Conservation (phyloP, 1,140 invertebrate species). For the Orussus abietinus region DNA sequence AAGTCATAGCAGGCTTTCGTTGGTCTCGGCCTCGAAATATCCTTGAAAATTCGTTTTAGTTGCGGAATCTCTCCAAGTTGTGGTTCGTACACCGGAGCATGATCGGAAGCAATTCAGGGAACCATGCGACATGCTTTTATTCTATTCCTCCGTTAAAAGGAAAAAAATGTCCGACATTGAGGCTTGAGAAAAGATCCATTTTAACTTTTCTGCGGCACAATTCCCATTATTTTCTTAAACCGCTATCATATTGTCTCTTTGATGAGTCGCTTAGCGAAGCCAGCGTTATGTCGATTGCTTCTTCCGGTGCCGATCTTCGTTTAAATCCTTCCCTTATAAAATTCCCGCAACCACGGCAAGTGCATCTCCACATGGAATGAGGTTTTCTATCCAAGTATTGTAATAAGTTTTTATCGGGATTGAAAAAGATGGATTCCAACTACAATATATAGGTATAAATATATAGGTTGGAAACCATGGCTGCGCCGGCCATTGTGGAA, state of each 20-base stretch:
- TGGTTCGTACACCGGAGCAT: conserved; percentile 12
- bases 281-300: too few species aligned
- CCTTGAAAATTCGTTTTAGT: conserved; percentile 7
- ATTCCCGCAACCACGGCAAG: conserved; percentile 23
- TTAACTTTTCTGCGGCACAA: conserved; percentile 19
- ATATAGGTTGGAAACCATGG: conserved; percentile 7
- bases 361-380: conserved; percentile 18
- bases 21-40: not conserved
- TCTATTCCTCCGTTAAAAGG: conserved; percentile 18
- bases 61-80: conserved; percentile 17
- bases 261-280: conserved; percentile 22
- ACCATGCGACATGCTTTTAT: conserved; percentile 22
- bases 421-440: conserved; percentile 13
- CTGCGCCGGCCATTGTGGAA: conserved; percentile 9
- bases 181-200: conserved; percentile 4
- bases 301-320: too few species aligned
- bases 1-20: too few species aligned
- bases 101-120: conserved; percentile 21
- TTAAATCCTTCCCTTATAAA: too few species aligned
- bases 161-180: conserved; percentile 1
- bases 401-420: conserved; percentile 9
- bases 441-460: conserved; percentile 3
- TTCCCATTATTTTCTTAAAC: conserved; percentile 25
- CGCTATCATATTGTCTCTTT: conserved; percentile 22
- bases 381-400: conserved; percentile 15